A percentile compares a stretch with the other conserved stretches of the same genome.
Evolutionary conservation across 2,797 vertebrate genomes (phyloP).

Genomic region (Spinus pinus): DNA sequence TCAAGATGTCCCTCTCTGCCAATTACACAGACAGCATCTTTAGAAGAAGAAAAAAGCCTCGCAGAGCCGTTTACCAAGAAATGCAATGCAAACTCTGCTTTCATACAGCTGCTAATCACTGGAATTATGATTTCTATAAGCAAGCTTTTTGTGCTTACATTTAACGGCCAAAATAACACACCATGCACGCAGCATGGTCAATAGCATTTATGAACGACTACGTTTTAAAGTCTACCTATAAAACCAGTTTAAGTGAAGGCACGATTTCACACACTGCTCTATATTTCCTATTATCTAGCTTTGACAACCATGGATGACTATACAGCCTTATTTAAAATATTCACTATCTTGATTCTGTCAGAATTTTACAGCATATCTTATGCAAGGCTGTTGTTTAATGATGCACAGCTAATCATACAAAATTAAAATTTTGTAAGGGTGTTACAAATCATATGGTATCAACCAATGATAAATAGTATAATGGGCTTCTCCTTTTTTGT

Average conservation of each 20-base stretch:
- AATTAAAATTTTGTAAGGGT: constrained; percentile 96
- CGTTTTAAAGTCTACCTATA: constrained; percentile 78
- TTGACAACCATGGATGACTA: constrained; percentile 82
- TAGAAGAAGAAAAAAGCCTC: constrained; percentile 76
- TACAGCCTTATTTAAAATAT: constrained; percentile 86
- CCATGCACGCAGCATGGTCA: constrained; percentile 71
- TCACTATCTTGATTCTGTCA: constrained; percentile 88
- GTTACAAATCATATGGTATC: constrained; percentile 92
- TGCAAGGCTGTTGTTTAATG: constrained; percentile 95
- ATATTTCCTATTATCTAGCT: constrained; percentile 84
- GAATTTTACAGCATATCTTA: constrained; percentile 84
- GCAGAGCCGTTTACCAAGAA: constrained; percentile 92
- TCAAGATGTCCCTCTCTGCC: constrained; percentile 95
- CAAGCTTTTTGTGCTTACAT: constrained; percentile 75
- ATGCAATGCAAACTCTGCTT: constrained; percentile 86
- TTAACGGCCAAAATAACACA: constrained; percentile 74
- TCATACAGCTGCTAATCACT: constrained; percentile 77
- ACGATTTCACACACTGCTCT: constrained; percentile 75
- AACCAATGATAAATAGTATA: constrained; percentile 90
- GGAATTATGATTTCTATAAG: constrained; percentile 78
- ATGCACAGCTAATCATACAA: constrained; percentile 99
- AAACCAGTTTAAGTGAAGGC: constrained; percentile 79
- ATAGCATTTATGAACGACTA: constrained; percentile 77
- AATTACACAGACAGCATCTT: constrained; percentile 91
- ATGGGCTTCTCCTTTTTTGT: constrained; percentile 87